These are phyloP conservation scores for Creontiades dilutus DNA, from an alignment of 2,888 invertebrate genomes.

Conservation along the genomic window DNA sequence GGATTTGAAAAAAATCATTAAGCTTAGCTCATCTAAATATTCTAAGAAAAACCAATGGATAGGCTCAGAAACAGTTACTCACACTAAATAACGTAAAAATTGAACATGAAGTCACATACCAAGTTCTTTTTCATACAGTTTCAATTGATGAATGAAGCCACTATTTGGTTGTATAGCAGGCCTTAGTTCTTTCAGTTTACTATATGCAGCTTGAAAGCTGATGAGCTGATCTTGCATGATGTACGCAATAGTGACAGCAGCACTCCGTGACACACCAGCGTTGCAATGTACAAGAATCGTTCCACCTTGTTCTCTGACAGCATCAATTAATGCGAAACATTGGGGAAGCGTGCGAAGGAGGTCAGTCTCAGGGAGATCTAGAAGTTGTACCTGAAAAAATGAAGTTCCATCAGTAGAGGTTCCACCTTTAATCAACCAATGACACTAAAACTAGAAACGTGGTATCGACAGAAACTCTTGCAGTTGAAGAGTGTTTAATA, in stretches of 20 bases:
- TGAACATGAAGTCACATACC: background rate
- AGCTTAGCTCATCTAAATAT: too few species aligned
- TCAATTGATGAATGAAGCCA: slow-evolving; percentile 88
- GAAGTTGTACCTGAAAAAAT: slow-evolving; percentile 82
- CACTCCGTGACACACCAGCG: slow-evolving; percentile 93
- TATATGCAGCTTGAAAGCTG: slow-evolving; percentile 83
- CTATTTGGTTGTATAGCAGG: slow-evolving; percentile 88
- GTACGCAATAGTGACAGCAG: slow-evolving; percentile 89
- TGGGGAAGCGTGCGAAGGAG: slow-evolving; percentile 80
- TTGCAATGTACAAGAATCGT: slow-evolving; percentile 92
- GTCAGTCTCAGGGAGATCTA: slow-evolving; percentile 87
- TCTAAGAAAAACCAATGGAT: too few species aligned
- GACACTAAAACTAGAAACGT: too few species aligned
- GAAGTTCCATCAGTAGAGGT: too few species aligned
- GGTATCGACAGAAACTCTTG: too few species aligned
- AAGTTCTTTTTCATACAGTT: slow-evolving; percentile 77
- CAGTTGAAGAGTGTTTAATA: too few species aligned
- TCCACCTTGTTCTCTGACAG: slow-evolving; percentile 79
- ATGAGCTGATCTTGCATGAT: slow-evolving; percentile 84
- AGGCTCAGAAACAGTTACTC: too few species aligned
- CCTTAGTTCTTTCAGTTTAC: slow-evolving; percentile 84
- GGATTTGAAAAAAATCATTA: too few species aligned
- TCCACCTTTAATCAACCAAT: too few species aligned
- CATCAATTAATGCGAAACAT: slow-evolving; percentile 84
- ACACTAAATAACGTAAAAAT: too few species aligned